A percentile compares a stretch with the other conserved stretches of the same genome.
Conservation (phyloP, 1,140 invertebrate genomes). For the Drosophila arawakana region DNA sequence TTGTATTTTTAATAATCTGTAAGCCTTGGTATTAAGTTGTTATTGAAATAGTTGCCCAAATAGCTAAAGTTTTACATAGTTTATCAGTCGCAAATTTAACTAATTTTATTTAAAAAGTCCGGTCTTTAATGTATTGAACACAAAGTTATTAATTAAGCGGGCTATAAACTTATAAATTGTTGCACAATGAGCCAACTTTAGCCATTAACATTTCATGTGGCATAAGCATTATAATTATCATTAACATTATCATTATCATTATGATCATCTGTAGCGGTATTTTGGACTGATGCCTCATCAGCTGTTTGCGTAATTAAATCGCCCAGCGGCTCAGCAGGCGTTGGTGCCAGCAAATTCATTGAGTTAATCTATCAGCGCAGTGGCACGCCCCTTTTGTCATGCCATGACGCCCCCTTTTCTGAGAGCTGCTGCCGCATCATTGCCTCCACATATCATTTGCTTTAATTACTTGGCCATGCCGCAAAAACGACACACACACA, state of each 20-base stretch:
- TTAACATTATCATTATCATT: neutral
- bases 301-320: conserved; percentile 16
- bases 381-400: conserved; percentile 14
- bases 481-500: conserved; percentile 45
- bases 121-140: too few species aligned
- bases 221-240: neutral
- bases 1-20: too few species aligned
- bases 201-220: conserved; percentile 4
- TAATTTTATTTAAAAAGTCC: too few species aligned
- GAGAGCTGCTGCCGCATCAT: neutral
- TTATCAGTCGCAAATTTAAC: too few species aligned
- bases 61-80: too few species aligned
- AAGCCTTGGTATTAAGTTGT: too few species aligned
- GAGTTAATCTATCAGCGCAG: conserved; percentile 73
- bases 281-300: conserved; percentile 22
- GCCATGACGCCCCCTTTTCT: neutral
- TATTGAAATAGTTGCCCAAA: too few species aligned
- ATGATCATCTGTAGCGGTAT: conserved; percentile 7
- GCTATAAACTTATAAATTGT: neutral
- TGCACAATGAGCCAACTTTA: neutral
- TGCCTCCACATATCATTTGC: conserved; percentile 56
- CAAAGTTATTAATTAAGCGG: neutral
- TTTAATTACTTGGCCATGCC: conserved; percentile 64
- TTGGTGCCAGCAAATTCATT: conserved; percentile 62
- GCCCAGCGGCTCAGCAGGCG: conserved; percentile 12